Conservation (phyloP, 2,797 vertebrate species). For the Adrianichthys oophorus region DNA sequence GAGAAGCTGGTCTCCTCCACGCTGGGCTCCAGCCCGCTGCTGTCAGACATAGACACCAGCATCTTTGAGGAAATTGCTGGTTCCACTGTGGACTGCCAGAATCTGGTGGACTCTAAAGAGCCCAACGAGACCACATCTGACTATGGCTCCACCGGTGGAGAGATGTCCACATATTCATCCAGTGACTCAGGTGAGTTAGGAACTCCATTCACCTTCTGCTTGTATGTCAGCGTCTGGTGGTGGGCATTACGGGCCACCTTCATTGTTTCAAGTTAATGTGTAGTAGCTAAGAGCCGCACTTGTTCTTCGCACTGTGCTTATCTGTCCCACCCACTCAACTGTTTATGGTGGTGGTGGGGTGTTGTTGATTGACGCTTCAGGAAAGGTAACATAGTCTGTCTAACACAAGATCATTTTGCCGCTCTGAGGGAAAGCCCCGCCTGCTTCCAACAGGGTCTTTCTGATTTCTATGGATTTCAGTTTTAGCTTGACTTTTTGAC, state of each 20-base stretch:
- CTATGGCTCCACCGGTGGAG: constrained; percentile 72
- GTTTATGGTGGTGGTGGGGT: neutral
- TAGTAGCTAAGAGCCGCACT: constrained; percentile 23
- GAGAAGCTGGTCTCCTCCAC: constrained; percentile 74
- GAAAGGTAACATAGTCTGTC: no score
- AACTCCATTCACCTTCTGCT: constrained; percentile 1
- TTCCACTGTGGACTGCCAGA: constrained; percentile 76
- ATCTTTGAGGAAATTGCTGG: constrained; percentile 81
- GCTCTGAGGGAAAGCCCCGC: no score
- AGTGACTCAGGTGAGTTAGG: constrained; percentile 80
- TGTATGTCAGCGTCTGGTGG: constrained; percentile 1
- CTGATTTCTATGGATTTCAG: no score
- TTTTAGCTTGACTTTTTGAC: no score
- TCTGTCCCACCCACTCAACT: constrained; percentile 22
- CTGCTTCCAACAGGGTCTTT: no score
- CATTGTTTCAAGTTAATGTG: constrained; percentile 49
- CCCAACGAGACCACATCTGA: constrained; percentile 72
- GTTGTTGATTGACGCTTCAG: no score
- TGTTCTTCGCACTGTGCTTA: constrained; percentile 39
- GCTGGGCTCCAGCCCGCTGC: constrained; percentile 76
- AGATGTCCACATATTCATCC: constrained; percentile 68
- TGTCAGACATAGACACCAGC: constrained; percentile 78
- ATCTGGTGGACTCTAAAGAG: constrained; percentile 62
- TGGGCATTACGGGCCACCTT: neutral
- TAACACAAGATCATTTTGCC: no score